phyloP scores from a whole-genome alignment of 2,888 invertebrate genomes.

The Baronia brevicornis region DNA sequence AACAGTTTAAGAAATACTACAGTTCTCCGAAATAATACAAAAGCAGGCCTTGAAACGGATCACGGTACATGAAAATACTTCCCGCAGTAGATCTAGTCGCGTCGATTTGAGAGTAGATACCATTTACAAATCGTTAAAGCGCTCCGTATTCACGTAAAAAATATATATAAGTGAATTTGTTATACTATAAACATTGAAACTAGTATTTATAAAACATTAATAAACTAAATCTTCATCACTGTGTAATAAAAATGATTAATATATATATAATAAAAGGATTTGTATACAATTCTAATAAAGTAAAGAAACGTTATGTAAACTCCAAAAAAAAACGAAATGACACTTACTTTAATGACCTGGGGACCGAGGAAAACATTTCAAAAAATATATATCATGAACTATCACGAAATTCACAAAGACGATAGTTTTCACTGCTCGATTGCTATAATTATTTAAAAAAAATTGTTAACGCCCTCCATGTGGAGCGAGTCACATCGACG shows the following conservation, averaged over 20 bases:
- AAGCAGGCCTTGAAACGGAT: conserved; percentile 16
- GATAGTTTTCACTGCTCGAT: conserved; percentile 29
- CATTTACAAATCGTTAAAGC: neutral
- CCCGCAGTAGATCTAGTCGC: conserved; percentile 9
- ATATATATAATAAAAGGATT: conserved; percentile 20
- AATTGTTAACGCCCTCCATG: conserved; percentile 52
- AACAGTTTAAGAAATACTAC: conserved; percentile 13
- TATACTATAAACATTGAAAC: too few species aligned
- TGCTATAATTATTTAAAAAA: conserved; percentile 34
- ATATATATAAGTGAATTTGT: too few species aligned
- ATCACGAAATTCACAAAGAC: conserved; percentile 25
- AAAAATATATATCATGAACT: conserved; percentile 49
- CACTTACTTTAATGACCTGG: conserved; percentile 69
- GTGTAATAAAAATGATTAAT: conserved; percentile 1
- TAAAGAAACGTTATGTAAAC: conserved; percentile 72
- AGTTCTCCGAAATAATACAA: conserved; percentile 11
- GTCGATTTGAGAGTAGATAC: conserved; percentile 3
- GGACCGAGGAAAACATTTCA: conserved; percentile 67
- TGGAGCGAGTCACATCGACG: conserved; percentile 20
- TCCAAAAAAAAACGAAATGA: conserved; percentile 57
- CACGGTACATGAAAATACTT: conserved; percentile 11
- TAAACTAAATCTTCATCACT: too few species aligned
- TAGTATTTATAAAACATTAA: too few species aligned
- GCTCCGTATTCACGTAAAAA: too few species aligned
- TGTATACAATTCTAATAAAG: conserved; percentile 46